These are phyloP conservation scores for Muntiacus reevesi DNA, from an alignment of 2,113 vertebrate genomes.

Conservation along the genomic window DNA sequence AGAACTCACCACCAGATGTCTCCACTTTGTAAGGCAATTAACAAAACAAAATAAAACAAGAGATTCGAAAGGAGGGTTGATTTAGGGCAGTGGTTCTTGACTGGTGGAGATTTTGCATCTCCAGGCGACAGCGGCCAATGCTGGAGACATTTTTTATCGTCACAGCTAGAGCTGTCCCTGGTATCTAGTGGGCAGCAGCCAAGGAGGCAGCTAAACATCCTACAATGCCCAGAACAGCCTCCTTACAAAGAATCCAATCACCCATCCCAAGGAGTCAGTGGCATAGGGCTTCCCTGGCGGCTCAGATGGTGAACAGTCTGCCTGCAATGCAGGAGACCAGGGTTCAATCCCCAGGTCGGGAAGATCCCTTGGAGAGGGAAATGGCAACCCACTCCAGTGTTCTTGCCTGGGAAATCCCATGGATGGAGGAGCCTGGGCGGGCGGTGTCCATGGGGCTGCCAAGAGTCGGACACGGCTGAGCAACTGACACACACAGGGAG, in stretches of 20 bases:
- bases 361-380: background rate
- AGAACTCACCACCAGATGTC: constrained; percentile 16
- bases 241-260: background rate
- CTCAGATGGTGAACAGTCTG: background rate
- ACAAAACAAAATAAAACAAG: background rate
- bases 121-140: background rate
- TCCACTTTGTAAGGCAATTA: constrained; percentile 38
- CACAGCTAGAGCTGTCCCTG: fast-evolving
- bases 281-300: background rate
- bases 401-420: background rate
- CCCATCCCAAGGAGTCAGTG: background rate
- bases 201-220: fast-evolving
- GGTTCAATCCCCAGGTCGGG: background rate
- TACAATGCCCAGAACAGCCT: fast-evolving
- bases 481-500: background rate
- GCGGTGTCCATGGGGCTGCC: background rate
- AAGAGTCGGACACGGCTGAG: background rate
- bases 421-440: background rate
- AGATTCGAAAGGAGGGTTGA: background rate
- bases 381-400: background rate
- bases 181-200: background rate
- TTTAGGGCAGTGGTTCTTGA: background rate
- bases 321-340: background rate
- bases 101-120: background rate
- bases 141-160: background rate